A percentile compares a stretch with the other conserved stretches of the same genome.
Evolutionary conservation across 2,888 invertebrate genomes (phyloP).

Genomic region (Bhutanitis thaidina): DNA sequence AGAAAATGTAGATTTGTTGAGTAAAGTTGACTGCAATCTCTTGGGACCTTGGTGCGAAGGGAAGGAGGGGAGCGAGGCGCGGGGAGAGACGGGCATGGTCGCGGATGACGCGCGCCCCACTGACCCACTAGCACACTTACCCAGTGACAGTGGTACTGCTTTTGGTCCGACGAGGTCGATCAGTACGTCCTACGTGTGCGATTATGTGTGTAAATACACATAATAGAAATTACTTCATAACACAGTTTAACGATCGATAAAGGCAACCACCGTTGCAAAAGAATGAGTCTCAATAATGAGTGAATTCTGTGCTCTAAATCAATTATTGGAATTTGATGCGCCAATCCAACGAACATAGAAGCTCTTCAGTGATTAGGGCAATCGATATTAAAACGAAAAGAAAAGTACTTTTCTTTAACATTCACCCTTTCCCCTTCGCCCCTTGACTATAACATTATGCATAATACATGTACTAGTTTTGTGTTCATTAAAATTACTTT

Average conservation of each 20-base stretch:
- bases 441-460: no score
- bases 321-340: no score
- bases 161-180: conserved; percentile 74
- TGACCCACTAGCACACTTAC: conserved; percentile 79
- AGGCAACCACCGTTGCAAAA: neutral
- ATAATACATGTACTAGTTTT: no score
- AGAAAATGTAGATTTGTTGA: conserved; percentile 46
- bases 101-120: conserved; percentile 77
- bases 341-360: no score
- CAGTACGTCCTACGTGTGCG: conserved; percentile 63
- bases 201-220: conserved; percentile 33
- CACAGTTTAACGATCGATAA: conserved; percentile 1
- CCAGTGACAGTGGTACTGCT: conserved; percentile 79
- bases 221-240: conserved; percentile 10
- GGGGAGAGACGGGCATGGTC: conserved; percentile 57
- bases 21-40: conserved; percentile 61
- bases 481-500: no score
- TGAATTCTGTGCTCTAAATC: no score
- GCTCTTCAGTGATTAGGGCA: no score
- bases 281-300: no score
- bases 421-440: no score
- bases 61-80: conserved; percentile 40
- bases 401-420: no score
- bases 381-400: no score
- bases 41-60: conserved; percentile 65